These are phyloP conservation scores for Oscheius sp. DNA, from an alignment of 2,888 invertebrate species.

Conservation along the genomic window DNA sequence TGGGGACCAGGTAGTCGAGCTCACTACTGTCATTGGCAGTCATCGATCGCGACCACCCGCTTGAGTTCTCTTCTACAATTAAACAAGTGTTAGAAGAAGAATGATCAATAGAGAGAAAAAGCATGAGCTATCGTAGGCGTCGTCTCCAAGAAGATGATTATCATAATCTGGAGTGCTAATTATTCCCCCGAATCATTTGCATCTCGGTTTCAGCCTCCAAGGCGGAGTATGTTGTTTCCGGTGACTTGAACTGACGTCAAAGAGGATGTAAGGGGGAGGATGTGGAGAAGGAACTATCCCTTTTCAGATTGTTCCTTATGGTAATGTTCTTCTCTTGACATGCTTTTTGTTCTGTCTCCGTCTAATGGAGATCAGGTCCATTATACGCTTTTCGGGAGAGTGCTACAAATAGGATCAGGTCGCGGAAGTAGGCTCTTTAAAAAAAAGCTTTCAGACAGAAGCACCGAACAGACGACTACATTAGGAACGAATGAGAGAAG, in stretches of 20 bases:
- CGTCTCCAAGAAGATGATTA: conserved; percentile 35
- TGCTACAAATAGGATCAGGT: too few relatives aligned
- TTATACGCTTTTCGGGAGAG: too few relatives aligned
- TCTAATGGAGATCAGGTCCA: too few relatives aligned
- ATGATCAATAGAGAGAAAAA: background rate
- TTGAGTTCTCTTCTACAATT: background rate
- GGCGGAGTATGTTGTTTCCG: background rate
- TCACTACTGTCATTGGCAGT: conserved; percentile 18
- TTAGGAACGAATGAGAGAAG: too few relatives aligned
- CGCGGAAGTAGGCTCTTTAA: too few relatives aligned
- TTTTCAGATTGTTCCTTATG: too few relatives aligned
- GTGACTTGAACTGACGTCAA: conserved; percentile 2
- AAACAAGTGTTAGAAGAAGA: background rate
- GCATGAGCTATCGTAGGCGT: conserved; percentile 18
- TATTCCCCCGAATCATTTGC: conserved; percentile 38
- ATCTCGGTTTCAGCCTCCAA: background rate
- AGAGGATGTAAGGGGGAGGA: background rate
- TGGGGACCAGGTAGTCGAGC: conserved; percentile 20
- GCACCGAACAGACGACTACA: too few relatives aligned
- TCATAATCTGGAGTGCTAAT: conserved; percentile 46
- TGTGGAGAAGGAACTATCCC: background rate
- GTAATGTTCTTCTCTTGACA: too few relatives aligned
- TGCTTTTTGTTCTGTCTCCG: too few relatives aligned
- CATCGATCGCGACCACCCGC: background rate
- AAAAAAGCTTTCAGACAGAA: too few relatives aligned